phyloP scores from a whole-genome alignment of 1,140 invertebrate species.

The Nilaparvata lugens region DNA sequence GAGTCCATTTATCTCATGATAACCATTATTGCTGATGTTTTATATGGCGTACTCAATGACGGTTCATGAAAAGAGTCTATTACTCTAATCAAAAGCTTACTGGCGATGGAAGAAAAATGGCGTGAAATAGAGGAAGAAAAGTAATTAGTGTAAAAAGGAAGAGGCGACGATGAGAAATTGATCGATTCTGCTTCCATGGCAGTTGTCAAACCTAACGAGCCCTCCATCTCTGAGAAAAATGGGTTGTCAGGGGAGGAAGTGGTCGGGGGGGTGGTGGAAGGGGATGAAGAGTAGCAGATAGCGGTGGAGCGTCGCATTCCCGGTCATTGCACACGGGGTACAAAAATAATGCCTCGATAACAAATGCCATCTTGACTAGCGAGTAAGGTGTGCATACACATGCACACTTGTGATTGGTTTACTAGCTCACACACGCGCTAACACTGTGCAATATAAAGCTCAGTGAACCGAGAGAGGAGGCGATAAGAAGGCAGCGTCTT shows the following conservation, averaged over 20 bases:
- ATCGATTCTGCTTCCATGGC: not conserved
- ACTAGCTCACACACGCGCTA: no score
- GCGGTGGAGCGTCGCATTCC: not conserved
- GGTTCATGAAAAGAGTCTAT: no score
- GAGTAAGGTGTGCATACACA: not conserved
- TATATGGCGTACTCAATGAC: no score
- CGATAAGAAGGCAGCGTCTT: not conserved
- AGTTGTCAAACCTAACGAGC: constrained; percentile 2
- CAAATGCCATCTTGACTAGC: constrained; percentile 3
- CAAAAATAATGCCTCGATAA: constrained; percentile 1
- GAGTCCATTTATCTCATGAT: no score
- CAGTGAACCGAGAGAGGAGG: not conserved
- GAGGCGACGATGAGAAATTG: not conserved
- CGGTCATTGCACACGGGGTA: not conserved
- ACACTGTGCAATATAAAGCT: not conserved
- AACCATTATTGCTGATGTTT: no score
- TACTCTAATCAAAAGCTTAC: no score
- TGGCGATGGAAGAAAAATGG: not conserved
- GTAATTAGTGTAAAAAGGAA: not conserved
- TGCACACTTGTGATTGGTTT: no score
- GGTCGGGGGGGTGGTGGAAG: no score
- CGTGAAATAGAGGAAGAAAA: not conserved
- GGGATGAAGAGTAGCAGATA: no score
- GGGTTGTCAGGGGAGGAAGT: no score
- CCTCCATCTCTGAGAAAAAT: not conserved